phyloP scores from a whole-genome alignment of 37 sponge, comb jelly and placozoan species.

The Chondrilla cf. caribensis region DNA sequence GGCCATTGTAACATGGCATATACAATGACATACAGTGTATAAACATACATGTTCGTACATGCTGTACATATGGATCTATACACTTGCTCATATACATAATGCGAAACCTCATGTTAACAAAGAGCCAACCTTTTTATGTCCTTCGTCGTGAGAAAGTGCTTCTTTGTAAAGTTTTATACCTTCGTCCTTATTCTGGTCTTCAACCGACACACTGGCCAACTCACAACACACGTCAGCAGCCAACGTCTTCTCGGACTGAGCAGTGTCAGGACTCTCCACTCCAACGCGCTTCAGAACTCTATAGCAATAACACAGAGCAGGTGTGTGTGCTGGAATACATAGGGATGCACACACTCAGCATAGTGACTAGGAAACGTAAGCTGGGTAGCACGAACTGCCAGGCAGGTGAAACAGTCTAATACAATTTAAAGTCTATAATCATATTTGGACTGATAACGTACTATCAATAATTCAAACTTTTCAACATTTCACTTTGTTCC shows the following conservation, averaged over 20 bases:
- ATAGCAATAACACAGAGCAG: not conserved
- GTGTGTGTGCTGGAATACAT: too few relatives aligned
- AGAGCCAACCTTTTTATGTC: slow-evolving; percentile 35
- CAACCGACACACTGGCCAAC: slow-evolving; percentile 55
- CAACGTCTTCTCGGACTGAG: slow-evolving; percentile 36
- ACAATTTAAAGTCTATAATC: not conserved
- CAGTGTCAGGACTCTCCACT: slow-evolving; percentile 61
- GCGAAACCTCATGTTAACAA: not conserved
- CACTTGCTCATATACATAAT: not conserved
- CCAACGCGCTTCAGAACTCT: slow-evolving; percentile 63
- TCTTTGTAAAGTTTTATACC: slow-evolving; percentile 71
- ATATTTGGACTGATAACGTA: too few relatives aligned
- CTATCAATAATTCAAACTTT: too few relatives aligned
- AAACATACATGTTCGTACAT: not conserved
- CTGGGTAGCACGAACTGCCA: too few relatives aligned
- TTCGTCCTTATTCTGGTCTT: slow-evolving; percentile 38
- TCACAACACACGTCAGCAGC: slow-evolving; percentile 57
- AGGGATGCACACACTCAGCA: too few relatives aligned
- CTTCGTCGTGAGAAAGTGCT: slow-evolving; percentile 57
- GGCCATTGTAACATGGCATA: too few relatives aligned
- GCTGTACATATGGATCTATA: not conserved
- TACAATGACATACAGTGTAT: too few relatives aligned
- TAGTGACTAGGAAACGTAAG: too few relatives aligned
- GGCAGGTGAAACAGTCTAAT: too few relatives aligned
- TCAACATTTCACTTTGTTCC: too few relatives aligned